Base-by-base conservation (phyloP, 1,140 invertebrate species). In the Drosophila busckii region DNA sequence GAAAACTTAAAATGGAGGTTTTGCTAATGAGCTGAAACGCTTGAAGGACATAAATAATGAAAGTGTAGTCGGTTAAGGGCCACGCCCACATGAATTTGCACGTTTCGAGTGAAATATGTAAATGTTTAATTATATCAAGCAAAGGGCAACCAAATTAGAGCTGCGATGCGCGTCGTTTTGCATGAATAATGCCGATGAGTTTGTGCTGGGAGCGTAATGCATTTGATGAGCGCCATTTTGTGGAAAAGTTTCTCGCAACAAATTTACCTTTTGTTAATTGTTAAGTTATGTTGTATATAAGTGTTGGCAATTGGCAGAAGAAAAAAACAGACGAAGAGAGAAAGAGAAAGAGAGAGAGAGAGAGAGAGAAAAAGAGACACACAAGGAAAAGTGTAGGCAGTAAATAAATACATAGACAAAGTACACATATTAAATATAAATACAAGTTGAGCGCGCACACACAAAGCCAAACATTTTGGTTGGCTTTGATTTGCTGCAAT, bases 101-200 rank as follows among this genome's bases (percentile, higher is more conserved):
- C 25, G 64, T 20, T 44, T 49, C 26, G 12, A 15, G 55, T 65
- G 9, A 80, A 80, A 70, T 73, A 73, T 73, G 68, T 60, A 78
- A 78, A 78, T 78, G 59, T 78, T n/a, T 80, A 78, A 78, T 80
- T 78, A 80, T n/a, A n/a, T n/a, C n/a, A n/a, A n/a, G n/a, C 68
- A 61, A 53, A 28, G 22, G 28, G 22, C 28, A 29, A 34, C 41
- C 54, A 61, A 73, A 65, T 64, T 68, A 68, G 73, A 78, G 56
- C 53, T 41, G 73, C n/a, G n/a, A n/a, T 68, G 73, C 49, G 73
- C 63, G 53, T n/a, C n/a, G n/a, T 45, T 60, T 63, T 49, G 58
- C 58, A 64, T 78, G 68, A 80, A 46, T 55, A 60, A 78, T 67
- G 69, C 42, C 42, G 31, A 10, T 40, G 19, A 8, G 26, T 12